Conservation (phyloP, 2,113 vertebrate genomes). For the Sorex fumeus region DNA sequence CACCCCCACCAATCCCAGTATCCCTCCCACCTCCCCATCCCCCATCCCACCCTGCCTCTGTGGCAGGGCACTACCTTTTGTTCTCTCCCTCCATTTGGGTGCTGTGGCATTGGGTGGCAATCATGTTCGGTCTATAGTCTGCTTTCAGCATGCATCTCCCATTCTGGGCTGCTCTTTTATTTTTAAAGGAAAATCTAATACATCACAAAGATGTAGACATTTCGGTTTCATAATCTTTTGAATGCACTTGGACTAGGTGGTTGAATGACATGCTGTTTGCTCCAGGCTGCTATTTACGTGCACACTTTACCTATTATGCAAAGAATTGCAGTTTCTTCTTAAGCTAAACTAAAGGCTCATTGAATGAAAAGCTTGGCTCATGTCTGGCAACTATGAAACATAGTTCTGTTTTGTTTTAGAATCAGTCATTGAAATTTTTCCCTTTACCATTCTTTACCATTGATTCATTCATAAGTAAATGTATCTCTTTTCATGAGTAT, state of each 20-base stretch:
- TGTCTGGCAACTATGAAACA: background rate
- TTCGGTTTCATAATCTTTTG: background rate
- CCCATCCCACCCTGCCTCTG: too few relatives aligned
- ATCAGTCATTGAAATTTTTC: background rate
- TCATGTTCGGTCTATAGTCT: too few relatives aligned
- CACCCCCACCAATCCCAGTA: too few relatives aligned
- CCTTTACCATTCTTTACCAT: background rate
- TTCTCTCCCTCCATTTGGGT: too few relatives aligned
- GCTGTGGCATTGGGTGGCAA: too few relatives aligned
- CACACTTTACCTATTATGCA: background rate
- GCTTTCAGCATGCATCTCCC: too few relatives aligned
- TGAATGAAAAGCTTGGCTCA: background rate
- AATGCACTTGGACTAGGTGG: conserved; percentile 32
- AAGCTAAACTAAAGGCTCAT: background rate
- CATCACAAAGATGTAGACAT: background rate
- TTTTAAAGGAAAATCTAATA: background rate
- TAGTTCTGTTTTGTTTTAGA: background rate
- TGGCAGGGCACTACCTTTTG: too few relatives aligned
- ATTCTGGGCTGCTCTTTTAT: background rate
- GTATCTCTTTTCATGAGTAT: background rate
- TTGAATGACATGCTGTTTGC: background rate
- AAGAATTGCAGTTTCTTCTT: conserved; percentile 22
- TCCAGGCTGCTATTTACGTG: background rate
- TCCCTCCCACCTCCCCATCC: too few relatives aligned
- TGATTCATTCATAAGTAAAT: background rate